These are phyloP conservation scores for Dipodomys stephensi DNA, from an alignment of 2,113 vertebrate genomes.

Conservation along the genomic window DNA sequence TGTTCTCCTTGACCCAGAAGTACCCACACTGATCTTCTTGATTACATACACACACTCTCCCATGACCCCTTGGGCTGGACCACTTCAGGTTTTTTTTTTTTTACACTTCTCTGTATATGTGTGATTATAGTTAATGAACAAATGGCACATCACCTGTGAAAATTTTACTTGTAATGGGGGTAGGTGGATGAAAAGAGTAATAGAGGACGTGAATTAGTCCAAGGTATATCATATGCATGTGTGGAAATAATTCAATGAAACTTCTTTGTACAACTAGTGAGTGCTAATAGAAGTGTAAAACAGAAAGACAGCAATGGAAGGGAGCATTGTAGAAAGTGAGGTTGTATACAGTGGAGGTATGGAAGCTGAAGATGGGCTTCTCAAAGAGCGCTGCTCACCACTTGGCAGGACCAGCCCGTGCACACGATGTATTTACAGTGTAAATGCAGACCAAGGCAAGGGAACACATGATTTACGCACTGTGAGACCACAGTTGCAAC, in stretches of 20 bases:
- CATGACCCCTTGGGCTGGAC: no score
- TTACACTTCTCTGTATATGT: neutral
- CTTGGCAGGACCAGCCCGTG: neutral
- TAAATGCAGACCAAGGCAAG: neutral
- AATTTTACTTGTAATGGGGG: no score
- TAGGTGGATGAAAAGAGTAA: no score
- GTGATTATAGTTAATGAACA: neutral
- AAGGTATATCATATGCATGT: no score
- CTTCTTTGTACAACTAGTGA: no score
- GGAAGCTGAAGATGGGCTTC: neutral
- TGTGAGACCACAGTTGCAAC: slow-evolving; percentile 56
- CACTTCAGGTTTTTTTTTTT: neutral
- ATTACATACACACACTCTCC: no score
- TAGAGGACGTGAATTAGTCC: no score
- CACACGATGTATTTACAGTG: neutral
- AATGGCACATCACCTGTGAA: no score
- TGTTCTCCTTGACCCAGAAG: no score
- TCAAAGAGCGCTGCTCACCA: neutral
- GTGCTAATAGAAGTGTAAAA: no score
- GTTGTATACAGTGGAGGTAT: neutral
- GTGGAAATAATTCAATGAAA: no score
- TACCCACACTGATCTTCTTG: neutral
- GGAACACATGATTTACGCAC: slow-evolving; percentile 46
- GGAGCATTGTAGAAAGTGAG: neutral
- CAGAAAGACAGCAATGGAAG: neutral